Evolutionary conservation across 1,140 invertebrate species (phyloP), one percentile per base, ranked within the genome.

Genomic region (Vollenhovia emeryi): DNA sequence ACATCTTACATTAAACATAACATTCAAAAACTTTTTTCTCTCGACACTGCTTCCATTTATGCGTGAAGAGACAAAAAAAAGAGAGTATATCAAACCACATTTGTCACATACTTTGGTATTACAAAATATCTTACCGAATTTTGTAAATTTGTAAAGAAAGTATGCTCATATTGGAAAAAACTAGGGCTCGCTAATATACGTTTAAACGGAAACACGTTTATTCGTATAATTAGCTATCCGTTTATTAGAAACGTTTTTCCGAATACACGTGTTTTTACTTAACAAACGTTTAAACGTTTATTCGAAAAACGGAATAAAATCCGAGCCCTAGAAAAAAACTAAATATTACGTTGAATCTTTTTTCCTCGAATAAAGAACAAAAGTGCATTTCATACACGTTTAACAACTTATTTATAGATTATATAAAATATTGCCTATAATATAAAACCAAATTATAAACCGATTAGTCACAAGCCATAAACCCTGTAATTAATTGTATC

Each of bases 401-500:
- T n/a, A n/a, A n/a, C n/a, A n/a, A n/a, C 21, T 30, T 57, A 55
- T 71, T 80, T 80, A 45, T 48, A 79, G 11, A 71, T n/a, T n/a
- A n/a, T n/a, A n/a, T n/a, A n/a, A n/a, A n/a, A n/a, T n/a, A n/a
- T n/a, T n/a, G 33, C 27, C 62, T 60, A 33, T 50, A 85, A 86
- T 78, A 24, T 59, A 33, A 45, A 74, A 57, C 71, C 27, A 64
- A 71, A 82, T 74, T 85, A 50, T 82, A 71, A 84, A 83, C 24
- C 66, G 86, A 89, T 89, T 89, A 89, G 88, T 89, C 88, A 89
- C 88, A 89, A 89, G 59, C 84, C 87, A 83, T 86, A 86, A 89
- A 86, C 84, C 87, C 45, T 82, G 69, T 33, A 84, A 84, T 68
- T 84, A 84, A 84, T 36, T 36, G 33, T 69, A 87, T 55, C 45